Base-by-base conservation (phyloP, 2,888 invertebrate species). In the Leistus spinibarbis region DNA sequence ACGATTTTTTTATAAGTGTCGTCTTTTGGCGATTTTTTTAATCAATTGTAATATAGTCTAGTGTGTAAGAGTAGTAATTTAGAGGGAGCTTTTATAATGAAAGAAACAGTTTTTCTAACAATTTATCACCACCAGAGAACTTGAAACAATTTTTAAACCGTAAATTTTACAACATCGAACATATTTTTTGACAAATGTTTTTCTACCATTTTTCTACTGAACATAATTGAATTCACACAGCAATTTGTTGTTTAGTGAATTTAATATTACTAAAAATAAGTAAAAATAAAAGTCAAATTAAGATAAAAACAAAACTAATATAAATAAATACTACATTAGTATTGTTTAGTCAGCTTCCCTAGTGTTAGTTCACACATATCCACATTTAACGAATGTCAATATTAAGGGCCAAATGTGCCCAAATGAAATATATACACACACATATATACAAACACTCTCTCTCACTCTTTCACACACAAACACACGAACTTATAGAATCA, bases 11-110 rank as follows among this genome's bases (percentile, higher is more conserved):
- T 77, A 83, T 83, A 84, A 79, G 77, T 82, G 83, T 84, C 82
- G 83, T 82, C 24, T 54, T 81, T 81, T 83, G 79, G 79, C 83
- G 82, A 82, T 83, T 84, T 84, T 84, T 85, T 82, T 76, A 81
- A 80, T 79, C 84, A 85, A 82, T 81, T 85, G 84, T 85, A 85
- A 85, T 84, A 84, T 83, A 83, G 81, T 79, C 82, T 84, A 84
- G 82, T 78, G 81, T 75, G 69, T 85, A 85, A 83, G 82, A 81
- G 80, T 81, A 80, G 79, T 79, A 79, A 80, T 81, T 81, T 81
- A 81, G 80, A 76, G 75, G 73, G 66, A 66, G 66, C 66, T 73
- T 69, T 75, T 68, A 69, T 78, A 79, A 40, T 7, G 13, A 40
- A 40, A 40, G 40, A 78, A 78, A 77, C 79, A 78, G 78, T 79